phyloP scores from a whole-genome alignment of 2,797 vertebrate genomes.

The Arnoldichthys spilopterus region DNA sequence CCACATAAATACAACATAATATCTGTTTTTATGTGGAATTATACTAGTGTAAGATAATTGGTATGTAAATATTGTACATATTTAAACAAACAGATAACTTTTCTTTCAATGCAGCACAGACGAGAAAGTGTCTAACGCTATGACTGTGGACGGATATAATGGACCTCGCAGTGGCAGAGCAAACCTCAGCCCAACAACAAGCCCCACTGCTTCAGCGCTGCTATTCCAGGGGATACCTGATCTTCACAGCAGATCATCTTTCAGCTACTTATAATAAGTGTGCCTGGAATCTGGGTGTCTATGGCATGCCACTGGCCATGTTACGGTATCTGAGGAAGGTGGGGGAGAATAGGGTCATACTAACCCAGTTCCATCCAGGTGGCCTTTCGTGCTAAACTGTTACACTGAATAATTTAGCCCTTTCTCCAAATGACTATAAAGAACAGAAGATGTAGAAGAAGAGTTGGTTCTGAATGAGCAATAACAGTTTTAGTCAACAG shows the following conservation, averaged over 20 bases:
- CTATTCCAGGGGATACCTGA: constrained; percentile 71
- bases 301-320: neutral
- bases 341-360: neutral
- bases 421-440: neutral
- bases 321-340: neutral
- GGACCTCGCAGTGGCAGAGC: too few relatives aligned
- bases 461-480: neutral
- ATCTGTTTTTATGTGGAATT: too few relatives aligned
- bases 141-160: too few relatives aligned
- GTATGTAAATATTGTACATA: neutral
- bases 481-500: too few relatives aligned
- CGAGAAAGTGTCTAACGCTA: neutral
- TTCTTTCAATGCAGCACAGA: neutral
- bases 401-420: neutral
- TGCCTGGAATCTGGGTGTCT: constrained; percentile 63
- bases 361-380: neutral
- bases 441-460: neutral
- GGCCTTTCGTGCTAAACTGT: neutral
- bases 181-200: constrained; percentile 56
- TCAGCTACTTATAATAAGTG: constrained; percentile 73
- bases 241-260: constrained; percentile 63
- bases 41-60: neutral
- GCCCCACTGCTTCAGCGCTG: constrained; percentile 68
- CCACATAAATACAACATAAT: too few relatives aligned
- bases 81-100: neutral